Evolutionary conservation across 2,888 invertebrate genomes (phyloP), one percentile per base, ranked within the genome.

Genomic region (Spilarctia lutea): DNA sequence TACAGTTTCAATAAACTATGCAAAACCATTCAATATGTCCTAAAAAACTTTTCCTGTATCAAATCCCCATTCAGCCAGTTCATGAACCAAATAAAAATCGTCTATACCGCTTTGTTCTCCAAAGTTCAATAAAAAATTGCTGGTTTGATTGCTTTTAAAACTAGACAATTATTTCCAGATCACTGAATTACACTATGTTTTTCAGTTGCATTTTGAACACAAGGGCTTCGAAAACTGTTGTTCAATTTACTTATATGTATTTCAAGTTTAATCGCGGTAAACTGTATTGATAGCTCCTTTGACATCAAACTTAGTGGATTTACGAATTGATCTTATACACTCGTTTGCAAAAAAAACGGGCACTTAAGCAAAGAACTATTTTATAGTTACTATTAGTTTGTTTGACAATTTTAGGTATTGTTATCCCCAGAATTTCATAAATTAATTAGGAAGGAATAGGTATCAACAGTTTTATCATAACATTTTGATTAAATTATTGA

Each of bases 131-230:
- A 71, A 69, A 77, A 72, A 76, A 73, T 74, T 66, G 39, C 20
- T 42, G 73, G 73, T 66, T 60, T 72, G 65, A 33, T 83, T 78
- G 73, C 80, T 83, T 84, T 81, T 79, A 80, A 79, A 79, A 77
- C 76, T 78, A 77, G 75, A 77, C 82, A 74, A 85, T 77, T 39
- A 70, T 18, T 56, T 45, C 35, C 39, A 66, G 30, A 18, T 18
- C 63, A 66, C 24, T 66, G 65, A 24, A 35, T 35, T 27, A 13
- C 39, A 63, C 63, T 63, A 6, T 56, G 60, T 60, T 60, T 63
- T 66, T 66, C 16, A 24, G 13, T 66, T n/a, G 24, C 27, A 63
- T 63, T 30, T 63, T 30, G 18, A 63, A 63, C 30, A 27, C 0
- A 63, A 63, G 6, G n/a, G 24, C 52, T 1, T 52, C 52, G 24